Conservation (phyloP, 2,797 vertebrate genomes). For the Oreortyx pictus region DNA sequence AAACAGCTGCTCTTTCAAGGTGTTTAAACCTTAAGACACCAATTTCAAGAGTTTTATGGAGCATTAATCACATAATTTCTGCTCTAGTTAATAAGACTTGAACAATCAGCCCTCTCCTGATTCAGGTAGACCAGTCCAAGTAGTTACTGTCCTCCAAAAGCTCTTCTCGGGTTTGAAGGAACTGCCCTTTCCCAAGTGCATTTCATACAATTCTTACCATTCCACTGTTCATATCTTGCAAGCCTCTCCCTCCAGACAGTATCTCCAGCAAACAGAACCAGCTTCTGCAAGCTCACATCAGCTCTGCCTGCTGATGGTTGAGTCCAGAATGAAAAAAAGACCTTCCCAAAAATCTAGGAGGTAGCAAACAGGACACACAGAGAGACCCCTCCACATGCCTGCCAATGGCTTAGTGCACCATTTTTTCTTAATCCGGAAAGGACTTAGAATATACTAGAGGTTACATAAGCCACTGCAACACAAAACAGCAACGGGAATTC, state of each 20-base stretch:
- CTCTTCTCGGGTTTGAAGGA: neutral
- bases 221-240: rapidly evolving
- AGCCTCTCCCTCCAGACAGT: neutral
- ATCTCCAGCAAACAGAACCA: neutral
- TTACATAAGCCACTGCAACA: neutral
- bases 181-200: too few relatives aligned
- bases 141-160: neutral
- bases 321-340: neutral
- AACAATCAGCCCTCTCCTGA: neutral
- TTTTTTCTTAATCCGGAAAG: neutral
- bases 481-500: neutral
- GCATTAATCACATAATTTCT: neutral
- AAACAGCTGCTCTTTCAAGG: neutral
- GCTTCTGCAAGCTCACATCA: rapidly evolving
- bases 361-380: neutral
- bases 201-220: neutral
- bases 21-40: neutral
- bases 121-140: neutral
- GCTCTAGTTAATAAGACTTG: neutral
- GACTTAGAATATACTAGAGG: neutral
- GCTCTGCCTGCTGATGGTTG: neutral
- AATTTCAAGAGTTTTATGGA: neutral
- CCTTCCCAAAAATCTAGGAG: too few relatives aligned
- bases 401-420: neutral
- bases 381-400: neutral